A percentile compares a stretch with the other conserved stretches of the same genome.
Conservation (phyloP, 2,113 vertebrate species). For the Periophthalmus modestus region DNA sequence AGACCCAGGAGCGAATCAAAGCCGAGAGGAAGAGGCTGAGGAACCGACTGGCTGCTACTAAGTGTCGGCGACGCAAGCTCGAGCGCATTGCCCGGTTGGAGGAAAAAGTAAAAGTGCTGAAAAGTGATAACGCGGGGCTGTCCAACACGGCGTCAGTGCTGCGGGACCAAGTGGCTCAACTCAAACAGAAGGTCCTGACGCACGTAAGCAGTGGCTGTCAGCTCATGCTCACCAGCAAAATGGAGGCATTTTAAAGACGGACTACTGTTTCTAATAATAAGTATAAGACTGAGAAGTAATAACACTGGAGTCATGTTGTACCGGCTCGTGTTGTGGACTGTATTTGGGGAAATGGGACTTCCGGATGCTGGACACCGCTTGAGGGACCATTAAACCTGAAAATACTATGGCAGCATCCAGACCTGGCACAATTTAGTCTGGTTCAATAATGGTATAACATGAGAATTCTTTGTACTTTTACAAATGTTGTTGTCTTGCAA, state of each 20-base stretch:
- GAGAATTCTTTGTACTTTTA: constrained; percentile 65
- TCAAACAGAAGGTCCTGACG: constrained; percentile 90
- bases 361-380: constrained; percentile 73
- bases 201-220: constrained; percentile 93
- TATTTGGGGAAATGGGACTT: constrained; percentile 69
- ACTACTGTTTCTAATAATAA: constrained; percentile 16
- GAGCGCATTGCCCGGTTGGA: constrained; percentile 91
- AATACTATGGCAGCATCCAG: constrained; percentile 56
- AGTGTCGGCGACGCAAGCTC: constrained; percentile 90
- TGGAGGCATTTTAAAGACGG: constrained; percentile 79
- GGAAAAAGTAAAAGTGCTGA: constrained; percentile 89
- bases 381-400: constrained; percentile 54
- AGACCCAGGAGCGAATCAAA: constrained; percentile 89
- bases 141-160: constrained; percentile 87
- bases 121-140: constrained; percentile 88
- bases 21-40: constrained; percentile 89
- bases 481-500: constrained; percentile 64
- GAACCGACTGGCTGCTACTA: constrained; percentile 90
- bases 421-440: constrained; percentile 33
- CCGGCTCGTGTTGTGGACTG: constrained; percentile 40
- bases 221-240: constrained; percentile 87
- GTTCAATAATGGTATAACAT: constrained; percentile 61
- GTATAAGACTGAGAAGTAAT: constrained; percentile 59
- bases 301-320: constrained; percentile 73
- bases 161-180: constrained; percentile 90